These are phyloP conservation scores for Oriolus oriolus DNA, from an alignment of 2,113 vertebrate genomes.

Conservation along the genomic window DNA sequence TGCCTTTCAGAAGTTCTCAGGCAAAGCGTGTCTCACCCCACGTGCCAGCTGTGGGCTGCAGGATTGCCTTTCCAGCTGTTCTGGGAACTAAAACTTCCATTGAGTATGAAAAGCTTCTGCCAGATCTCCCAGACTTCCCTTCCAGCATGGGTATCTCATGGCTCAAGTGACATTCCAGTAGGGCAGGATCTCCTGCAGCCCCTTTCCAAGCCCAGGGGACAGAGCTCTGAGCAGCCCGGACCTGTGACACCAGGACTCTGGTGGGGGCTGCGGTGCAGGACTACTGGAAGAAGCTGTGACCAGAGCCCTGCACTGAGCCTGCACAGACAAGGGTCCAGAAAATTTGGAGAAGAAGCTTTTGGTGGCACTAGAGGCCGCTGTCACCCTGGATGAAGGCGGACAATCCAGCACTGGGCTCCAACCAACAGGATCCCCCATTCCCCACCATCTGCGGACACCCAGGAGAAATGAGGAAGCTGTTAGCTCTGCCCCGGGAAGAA, in stretches of 20 bases:
- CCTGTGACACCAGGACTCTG: background rate
- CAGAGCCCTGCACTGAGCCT: background rate
- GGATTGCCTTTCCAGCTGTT: fast-evolving
- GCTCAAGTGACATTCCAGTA: background rate
- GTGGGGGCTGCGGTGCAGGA: background rate
- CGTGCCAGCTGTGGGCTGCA: fast-evolving
- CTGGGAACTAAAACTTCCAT: background rate
- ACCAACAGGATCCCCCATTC: too few species aligned
- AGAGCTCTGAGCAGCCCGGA: background rate
- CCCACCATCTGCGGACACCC: too few species aligned
- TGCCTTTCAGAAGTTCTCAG: background rate
- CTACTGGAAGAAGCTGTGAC: fast-evolving
- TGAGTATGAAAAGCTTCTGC: fast-evolving
- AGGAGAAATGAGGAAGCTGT: too few species aligned
- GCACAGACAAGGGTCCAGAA: background rate
- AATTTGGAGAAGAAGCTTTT: background rate
- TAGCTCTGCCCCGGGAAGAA: background rate
- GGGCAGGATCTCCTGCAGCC: background rate
- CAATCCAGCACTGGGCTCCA: background rate
- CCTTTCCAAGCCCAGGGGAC: background rate
- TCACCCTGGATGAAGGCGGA: background rate
- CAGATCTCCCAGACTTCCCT: background rate
- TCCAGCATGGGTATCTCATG: background rate
- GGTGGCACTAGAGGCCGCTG: slow-evolving; percentile 32
- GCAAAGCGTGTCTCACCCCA: background rate